Percentiles rank a stretch among this genome's conserved stretches.
These are phyloP conservation scores for Lampris megalopsis DNA, from an alignment of 2,113 vertebrate species.

Conservation along the genomic window DNA sequence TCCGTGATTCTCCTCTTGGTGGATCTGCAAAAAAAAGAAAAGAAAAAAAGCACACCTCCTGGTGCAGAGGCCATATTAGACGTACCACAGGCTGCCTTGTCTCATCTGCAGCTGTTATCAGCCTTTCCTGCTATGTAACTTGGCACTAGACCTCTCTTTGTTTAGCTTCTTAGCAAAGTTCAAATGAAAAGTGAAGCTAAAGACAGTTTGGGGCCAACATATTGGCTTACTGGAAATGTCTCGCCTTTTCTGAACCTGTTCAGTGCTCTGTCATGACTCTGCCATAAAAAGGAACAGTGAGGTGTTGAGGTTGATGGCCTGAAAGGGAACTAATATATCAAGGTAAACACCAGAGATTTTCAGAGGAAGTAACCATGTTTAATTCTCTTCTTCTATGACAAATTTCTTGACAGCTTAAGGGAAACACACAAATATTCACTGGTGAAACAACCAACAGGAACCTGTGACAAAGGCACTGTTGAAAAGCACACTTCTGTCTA, in stretches of 20 bases:
- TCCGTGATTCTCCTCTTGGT: slow-evolving; percentile 16
- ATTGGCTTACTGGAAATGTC: neutral
- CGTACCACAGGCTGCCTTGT: slow-evolving; percentile 41
- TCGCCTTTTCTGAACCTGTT: slow-evolving; percentile 9
- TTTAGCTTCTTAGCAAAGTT: slow-evolving; percentile 38
- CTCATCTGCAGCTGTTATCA: slow-evolving; percentile 60
- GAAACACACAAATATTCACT: slow-evolving; percentile 47
- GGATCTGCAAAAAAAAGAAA: slow-evolving; percentile 49
- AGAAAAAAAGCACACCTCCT: slow-evolving; percentile 42
- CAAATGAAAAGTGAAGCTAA: slow-evolving; percentile 27
- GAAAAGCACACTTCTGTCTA: slow-evolving; percentile 36
- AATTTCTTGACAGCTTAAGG: slow-evolving; percentile 31
- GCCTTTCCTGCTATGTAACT: slow-evolving; percentile 71
- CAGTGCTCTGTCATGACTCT: neutral
- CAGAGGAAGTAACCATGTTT: slow-evolving; percentile 58
- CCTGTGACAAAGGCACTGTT: slow-evolving; percentile 48
- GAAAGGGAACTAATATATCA: slow-evolving; percentile 40
- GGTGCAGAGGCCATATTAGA: slow-evolving; percentile 62
- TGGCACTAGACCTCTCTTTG: slow-evolving; percentile 54
- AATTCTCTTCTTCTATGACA: slow-evolving; percentile 24
- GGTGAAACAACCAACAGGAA: slow-evolving; percentile 17
- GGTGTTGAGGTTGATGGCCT: neutral
- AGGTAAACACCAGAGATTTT: slow-evolving; percentile 24
- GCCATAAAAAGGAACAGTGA: neutral
- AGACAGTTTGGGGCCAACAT: slow-evolving; percentile 23